Conservation (phyloP, 2,797 vertebrate genomes). For the Tokudaia tokunoshimensis region DNA sequence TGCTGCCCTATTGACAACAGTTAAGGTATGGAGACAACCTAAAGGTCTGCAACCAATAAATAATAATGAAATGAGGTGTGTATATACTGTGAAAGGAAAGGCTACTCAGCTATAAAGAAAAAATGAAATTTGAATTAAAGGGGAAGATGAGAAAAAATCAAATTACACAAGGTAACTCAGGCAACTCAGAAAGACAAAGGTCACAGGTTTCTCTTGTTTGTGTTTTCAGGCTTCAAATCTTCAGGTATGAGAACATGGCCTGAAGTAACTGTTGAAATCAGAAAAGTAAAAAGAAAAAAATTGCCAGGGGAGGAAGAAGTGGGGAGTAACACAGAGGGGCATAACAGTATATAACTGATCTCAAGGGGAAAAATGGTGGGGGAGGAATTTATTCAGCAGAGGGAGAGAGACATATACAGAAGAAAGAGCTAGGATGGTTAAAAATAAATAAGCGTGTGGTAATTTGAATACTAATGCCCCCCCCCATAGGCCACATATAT, state of each 20-base stretch:
- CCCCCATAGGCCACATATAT: background rate
- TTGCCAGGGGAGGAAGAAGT: background rate
- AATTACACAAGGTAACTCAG: background rate
- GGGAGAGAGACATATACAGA: background rate
- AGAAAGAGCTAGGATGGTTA: background rate
- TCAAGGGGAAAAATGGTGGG: rapidly evolving
- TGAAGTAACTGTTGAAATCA: background rate
- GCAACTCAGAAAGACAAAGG: background rate
- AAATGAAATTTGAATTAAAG: background rate
- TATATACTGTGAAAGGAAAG: no score
- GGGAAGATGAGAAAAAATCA: background rate
- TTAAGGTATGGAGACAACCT: background rate
- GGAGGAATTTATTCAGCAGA: background rate
- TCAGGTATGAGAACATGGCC: background rate
- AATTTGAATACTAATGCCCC: background rate
- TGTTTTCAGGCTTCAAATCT: background rate
- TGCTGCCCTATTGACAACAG: background rate
- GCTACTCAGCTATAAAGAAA: background rate
- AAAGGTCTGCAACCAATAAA: background rate
- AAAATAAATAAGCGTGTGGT: no score
- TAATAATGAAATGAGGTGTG: background rate
- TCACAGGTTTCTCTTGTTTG: background rate
- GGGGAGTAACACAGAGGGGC: background rate
- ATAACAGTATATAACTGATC: background rate
- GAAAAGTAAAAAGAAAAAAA: background rate